phyloP scores from a whole-genome alignment of 35 echinoderm and acorn worm genomes.

The Ophiothrix spiculata region DNA sequence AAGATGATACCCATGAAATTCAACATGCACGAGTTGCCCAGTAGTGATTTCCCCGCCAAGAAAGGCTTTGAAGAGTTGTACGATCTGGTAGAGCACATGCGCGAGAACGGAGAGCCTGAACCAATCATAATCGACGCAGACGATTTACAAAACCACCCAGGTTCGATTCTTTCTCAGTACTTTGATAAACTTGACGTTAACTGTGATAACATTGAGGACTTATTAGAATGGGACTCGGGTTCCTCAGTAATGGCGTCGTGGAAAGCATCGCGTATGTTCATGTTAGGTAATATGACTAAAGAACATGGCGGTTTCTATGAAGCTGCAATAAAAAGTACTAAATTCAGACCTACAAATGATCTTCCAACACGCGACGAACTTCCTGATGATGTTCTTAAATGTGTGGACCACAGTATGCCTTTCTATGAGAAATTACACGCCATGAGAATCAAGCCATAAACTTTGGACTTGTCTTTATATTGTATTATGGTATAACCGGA shows the following conservation, averaged over 20 bases:
- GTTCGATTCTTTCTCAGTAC: conserved; percentile 21
- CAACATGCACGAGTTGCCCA: background rate
- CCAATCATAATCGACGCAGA: conserved; percentile 50
- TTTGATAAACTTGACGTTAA: conserved; percentile 23
- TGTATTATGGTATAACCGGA: too few relatives aligned
- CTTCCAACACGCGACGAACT: background rate
- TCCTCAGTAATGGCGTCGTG: background rate
- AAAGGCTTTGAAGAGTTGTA: conserved; percentile 16
- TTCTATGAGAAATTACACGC: background rate
- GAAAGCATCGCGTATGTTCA: background rate
- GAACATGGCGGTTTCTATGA: background rate
- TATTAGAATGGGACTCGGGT: conserved; percentile 37
- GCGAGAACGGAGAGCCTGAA: conserved; percentile 25
- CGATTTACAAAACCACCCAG: conserved; percentile 35
- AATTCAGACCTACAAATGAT: background rate
- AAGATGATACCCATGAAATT: conserved; percentile 3
- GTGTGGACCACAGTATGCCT: background rate
- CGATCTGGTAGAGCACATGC: conserved; percentile 12
- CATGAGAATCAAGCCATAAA: conserved; percentile 4
- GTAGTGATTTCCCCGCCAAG: background rate
- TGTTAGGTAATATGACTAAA: conserved; percentile 1
- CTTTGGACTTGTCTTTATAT: too few relatives aligned
- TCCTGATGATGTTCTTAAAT: background rate
- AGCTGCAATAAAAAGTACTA: background rate
- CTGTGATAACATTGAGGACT: conserved; percentile 2